phyloP scores from a whole-genome alignment of 1,140 invertebrate species.

The Trigoniulus corallinus region DNA sequence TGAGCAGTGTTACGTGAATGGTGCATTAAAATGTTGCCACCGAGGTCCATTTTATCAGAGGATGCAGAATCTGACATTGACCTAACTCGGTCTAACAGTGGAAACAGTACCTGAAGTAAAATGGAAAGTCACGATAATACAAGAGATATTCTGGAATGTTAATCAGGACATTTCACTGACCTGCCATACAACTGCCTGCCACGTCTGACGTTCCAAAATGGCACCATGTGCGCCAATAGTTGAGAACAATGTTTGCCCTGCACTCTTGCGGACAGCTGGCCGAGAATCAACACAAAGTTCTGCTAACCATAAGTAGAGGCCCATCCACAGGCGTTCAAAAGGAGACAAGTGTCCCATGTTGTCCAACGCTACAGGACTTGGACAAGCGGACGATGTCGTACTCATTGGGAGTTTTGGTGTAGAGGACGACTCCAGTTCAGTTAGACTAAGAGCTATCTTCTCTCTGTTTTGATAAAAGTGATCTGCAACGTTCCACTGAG shows the following conservation, averaged over 20 bases:
- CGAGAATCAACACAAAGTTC: slow-evolving; percentile 88
- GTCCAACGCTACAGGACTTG: slow-evolving; percentile 11
- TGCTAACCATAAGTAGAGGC: slow-evolving; percentile 71
- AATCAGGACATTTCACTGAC: slow-evolving; percentile 17
- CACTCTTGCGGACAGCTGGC: slow-evolving; percentile 92
- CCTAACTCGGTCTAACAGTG: slow-evolving; percentile 79
- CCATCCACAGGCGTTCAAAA: slow-evolving; percentile 92
- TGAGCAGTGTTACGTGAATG: slow-evolving; percentile 96
- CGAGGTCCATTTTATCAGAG: slow-evolving; percentile 78
- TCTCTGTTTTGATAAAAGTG: slow-evolving; percentile 91
- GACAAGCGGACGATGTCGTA: slow-evolving; percentile 6
- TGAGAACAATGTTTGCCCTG: slow-evolving; percentile 93
- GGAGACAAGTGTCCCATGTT: slow-evolving; percentile 33
- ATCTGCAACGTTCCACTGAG: slow-evolving; percentile 93
- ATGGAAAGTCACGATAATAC: slow-evolving; percentile 6
- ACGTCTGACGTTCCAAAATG: slow-evolving; percentile 66
- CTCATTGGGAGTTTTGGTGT: slow-evolving; percentile 6
- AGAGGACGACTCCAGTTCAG: slow-evolving; percentile 6
- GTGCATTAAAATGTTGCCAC: slow-evolving; percentile 90
- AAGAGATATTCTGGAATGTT: too few relatives aligned
- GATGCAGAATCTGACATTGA: slow-evolving; percentile 80
- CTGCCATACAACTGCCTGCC: slow-evolving; percentile 76
- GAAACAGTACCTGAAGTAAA: slow-evolving; percentile 80
- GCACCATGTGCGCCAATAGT: slow-evolving; percentile 90
- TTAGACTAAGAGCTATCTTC: too few relatives aligned